Evolutionary conservation across 2,113 vertebrate species (phyloP).

Genomic region (Charina bottae): DNA sequence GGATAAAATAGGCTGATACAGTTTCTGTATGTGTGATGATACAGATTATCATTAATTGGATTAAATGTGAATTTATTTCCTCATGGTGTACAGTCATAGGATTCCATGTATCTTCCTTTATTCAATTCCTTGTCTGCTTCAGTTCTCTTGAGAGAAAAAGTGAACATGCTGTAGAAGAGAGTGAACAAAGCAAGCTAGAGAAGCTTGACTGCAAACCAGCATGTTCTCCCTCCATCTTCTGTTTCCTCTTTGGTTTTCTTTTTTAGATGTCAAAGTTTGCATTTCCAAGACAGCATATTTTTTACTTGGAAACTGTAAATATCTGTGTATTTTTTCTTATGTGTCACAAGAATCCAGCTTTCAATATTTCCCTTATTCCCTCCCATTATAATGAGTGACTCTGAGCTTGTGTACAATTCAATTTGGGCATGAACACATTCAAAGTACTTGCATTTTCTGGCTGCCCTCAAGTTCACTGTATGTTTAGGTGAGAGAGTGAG

Average conservation of each 20-base stretch:
- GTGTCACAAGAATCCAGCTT: conserved; percentile 3
- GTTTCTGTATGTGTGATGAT: not conserved
- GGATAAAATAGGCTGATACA: not conserved
- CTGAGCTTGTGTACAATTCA: not conserved
- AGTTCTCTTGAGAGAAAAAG: not conserved
- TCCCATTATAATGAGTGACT: not conserved
- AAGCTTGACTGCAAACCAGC: conserved; percentile 1
- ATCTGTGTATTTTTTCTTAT: conserved; percentile 5
- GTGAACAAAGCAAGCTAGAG: conserved; percentile 8
- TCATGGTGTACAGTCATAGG: not conserved
- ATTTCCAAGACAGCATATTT: not conserved
- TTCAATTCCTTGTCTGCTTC: not conserved
- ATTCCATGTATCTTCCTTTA: not conserved
- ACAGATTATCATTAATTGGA: not conserved
- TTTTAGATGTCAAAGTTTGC: conserved; percentile 6
- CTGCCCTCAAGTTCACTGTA: not conserved
- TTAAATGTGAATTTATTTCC: conserved; percentile 7
- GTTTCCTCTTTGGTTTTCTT: not conserved
- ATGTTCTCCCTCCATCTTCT: conserved; percentile 3
- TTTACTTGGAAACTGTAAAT: conserved; percentile 8
- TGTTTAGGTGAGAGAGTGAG: not conserved
- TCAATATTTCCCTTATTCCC: not conserved
- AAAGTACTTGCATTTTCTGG: not conserved
- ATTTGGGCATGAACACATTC: not conserved
- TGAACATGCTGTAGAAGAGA: not conserved